Evolutionary conservation across 1,140 invertebrate species (phyloP), one percentile per base, ranked within the genome.

Genomic region (Calliphora vicina): DNA sequence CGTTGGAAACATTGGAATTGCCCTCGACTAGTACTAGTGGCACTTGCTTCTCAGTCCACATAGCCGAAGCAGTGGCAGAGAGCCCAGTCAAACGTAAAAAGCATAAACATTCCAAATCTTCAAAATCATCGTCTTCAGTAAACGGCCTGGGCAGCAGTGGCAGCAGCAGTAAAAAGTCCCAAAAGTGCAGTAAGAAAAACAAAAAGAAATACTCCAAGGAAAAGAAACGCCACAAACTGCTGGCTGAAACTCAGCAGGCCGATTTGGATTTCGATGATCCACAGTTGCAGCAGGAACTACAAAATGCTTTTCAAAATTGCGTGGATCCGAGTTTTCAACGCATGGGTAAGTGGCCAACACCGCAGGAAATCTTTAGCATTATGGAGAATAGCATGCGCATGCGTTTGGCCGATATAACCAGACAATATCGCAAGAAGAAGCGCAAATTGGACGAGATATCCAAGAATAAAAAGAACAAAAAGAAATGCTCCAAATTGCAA

Each of bases 401-500:
- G 88, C 92, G 94, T 61, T 87, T 97, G 82, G 95, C 96, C 0
- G 95, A 97, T 57, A 92, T 97, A 42, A 95, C 97, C 86, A 92
- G 94, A 72, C 94, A 96, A 85, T 97, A 96, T 87, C 93, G 94
- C 83, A 96, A 97, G 86, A 97, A 96, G 88, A 95, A 97, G 88
- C 94, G 93, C 80, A 96, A 97, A 89, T 89, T 97, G 2, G 94
- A 93, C 45, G 95, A 94, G 84, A 91, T 97, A 23, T 93, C 91
- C 83, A 89, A 89, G 84, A 87, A 86, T 67, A 89, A 88, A 78
- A 89, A 89, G 43, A 89, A 89, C 83, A 82, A 81, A 27, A 88
- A 88, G 84, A 88, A 88, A 86, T 88, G 86, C 81, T 87, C 86
- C 67, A 89, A 89, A 84, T 76, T 83, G 45, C 67, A 78, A 15